These are phyloP conservation scores for Tiliqua scincoides DNA, from an alignment of 2,113 vertebrate genomes.

Conservation along the genomic window DNA sequence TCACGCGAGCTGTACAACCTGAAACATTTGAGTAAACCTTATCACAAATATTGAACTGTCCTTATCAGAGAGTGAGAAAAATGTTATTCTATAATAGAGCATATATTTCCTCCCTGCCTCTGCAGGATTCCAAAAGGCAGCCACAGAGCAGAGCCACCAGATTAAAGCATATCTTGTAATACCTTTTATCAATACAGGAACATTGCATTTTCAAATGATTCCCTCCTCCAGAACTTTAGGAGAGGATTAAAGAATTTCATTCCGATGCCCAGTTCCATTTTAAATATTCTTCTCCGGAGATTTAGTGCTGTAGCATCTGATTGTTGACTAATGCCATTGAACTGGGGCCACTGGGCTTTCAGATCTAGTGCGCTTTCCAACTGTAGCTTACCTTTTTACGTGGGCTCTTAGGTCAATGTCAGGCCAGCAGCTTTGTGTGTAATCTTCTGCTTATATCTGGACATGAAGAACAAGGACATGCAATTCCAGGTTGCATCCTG, in stretches of 20 bases:
- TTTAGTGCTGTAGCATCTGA: not conserved
- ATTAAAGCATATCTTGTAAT: not conserved
- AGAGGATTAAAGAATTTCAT: not conserved
- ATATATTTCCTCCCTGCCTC: not conserved
- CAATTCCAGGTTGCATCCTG: too few species aligned
- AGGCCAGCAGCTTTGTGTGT: too few species aligned
- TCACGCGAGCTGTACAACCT: not conserved
- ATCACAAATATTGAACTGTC: not conserved
- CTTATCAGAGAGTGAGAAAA: not conserved
- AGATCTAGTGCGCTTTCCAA: not conserved
- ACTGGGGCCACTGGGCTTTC: not conserved
- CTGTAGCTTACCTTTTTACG: not conserved
- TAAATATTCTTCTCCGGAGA: not conserved
- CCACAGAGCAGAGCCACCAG: not conserved
- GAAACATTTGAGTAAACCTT: not conserved
- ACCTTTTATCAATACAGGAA: not conserved
- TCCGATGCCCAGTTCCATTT: not conserved
- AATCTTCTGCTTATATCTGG: too few species aligned
- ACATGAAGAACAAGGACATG: too few species aligned
- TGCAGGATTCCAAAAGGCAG: not conserved
- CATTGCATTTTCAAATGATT: not conserved
- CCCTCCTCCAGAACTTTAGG: not conserved
- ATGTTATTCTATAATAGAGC: not conserved
- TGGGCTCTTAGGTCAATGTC: not conserved
- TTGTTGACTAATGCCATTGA: not conserved